Base-by-base conservation (phyloP, 1,140 invertebrate genomes). In the Palaemon carinicauda region DNA sequence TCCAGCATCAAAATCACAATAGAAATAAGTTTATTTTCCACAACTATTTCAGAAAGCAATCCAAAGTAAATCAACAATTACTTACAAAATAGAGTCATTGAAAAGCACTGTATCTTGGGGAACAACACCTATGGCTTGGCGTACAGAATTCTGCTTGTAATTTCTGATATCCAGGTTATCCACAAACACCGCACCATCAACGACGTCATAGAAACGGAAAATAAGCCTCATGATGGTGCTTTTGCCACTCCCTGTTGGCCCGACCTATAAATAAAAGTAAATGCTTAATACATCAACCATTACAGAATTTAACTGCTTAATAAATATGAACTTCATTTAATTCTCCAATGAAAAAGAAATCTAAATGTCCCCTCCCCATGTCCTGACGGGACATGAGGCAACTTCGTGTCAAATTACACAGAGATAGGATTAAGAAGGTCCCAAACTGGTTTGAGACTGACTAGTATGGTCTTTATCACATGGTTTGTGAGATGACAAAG, bases 91-190 rank as follows among this genome's bases (percentile, higher is more conserved):
- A 19, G 96, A 95, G 90, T 97, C 97, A 91, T 99, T 99, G 91
- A 99, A 99, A 0, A 99, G 93, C 29, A 99, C 98, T 19, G 98
- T 99, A 91, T 99, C 98, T 92, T 99, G 98, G 1, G 98, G 98
- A 52, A 99, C 98, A 33, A 99, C 97, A 52, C 97, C 98, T 90
- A 98, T 96, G 21, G 93, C 92, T 88, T 93, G 93, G 50, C 97
- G 92, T 29, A 98, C 92, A 19, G 96, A 96, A 65, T 93, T 92
- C 91, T 97, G 96, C 65, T 93, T 95, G 2, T 98, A 95, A 27
- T 94, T 94, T 89, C 95, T 94, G 29, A 98, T 94, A 92, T 98
- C 95, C 90, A 96, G 92, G 92, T 74, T 97, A 93, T 99, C 98
- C 81, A 99, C 95, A 10, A 95, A 90, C 83, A 99, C 96, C 0